phyloP scores from a whole-genome alignment of 2,113 vertebrate genomes.

The Vulpes lagopus region DNA sequence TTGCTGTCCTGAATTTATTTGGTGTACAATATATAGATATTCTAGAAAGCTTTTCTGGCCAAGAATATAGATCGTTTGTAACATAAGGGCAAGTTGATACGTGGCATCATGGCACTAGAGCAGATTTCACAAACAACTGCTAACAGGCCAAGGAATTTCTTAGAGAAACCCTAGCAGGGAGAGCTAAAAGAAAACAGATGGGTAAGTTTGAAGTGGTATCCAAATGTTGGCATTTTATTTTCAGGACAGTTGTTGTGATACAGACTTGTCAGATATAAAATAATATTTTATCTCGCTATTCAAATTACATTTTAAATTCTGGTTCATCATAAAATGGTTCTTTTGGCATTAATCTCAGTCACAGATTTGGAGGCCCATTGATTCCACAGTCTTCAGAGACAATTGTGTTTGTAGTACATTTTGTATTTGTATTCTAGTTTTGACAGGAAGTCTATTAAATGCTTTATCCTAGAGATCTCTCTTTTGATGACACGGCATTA shows the following conservation, averaged over 20 bases:
- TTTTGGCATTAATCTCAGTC: background rate
- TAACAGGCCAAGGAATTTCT: background rate
- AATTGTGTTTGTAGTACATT: background rate
- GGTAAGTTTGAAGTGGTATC: background rate
- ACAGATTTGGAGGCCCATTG: background rate
- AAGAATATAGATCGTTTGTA: background rate
- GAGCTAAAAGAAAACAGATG: background rate
- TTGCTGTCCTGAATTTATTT: background rate
- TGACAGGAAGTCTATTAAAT: background rate
- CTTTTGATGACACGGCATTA: background rate
- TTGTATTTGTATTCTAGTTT: background rate
- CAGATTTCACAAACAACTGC: background rate
- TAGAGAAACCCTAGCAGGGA: background rate
- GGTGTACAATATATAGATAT: background rate
- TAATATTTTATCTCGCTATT: slow-evolving; percentile 22
- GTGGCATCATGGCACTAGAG: background rate
- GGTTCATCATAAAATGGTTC: background rate
- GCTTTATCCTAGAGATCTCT: background rate
- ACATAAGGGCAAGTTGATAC: background rate
- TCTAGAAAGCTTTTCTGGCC: background rate
- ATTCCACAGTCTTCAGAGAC: slow-evolving; percentile 38
- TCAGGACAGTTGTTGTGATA: slow-evolving; percentile 10
- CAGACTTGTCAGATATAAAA: slow-evolving; percentile 42
- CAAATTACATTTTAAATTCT: slow-evolving; percentile 20
- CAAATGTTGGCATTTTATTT: background rate